Percentiles rank a stretch among this genome's conserved stretches.
Evolutionary conservation across 2,113 vertebrate genomes (phyloP).

Genomic region (Amphiprion percula): DNA sequence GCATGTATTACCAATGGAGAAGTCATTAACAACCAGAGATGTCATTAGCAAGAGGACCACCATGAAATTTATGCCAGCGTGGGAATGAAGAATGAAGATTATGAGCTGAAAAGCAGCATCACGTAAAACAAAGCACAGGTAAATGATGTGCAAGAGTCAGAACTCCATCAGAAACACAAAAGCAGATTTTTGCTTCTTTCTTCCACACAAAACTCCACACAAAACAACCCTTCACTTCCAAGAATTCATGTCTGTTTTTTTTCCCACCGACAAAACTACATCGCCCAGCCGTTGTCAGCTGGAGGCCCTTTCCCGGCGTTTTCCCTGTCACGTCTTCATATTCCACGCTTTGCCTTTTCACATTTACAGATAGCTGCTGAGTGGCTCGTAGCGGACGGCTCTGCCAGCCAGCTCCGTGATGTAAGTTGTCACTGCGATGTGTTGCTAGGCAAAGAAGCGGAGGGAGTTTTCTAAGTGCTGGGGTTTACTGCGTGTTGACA

Average conservation of each 20-base stretch:
- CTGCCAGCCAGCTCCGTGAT: constrained; percentile 36
- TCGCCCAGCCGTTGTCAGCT: constrained; percentile 22
- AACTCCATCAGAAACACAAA: constrained; percentile 4
- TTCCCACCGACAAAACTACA: constrained; percentile 24
- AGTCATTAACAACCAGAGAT: constrained; percentile 23
- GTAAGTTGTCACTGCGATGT: constrained; percentile 60
- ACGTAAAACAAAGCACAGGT: neutral
- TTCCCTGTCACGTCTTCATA: constrained; percentile 16
- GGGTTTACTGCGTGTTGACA: constrained; percentile 53
- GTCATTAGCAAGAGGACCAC: constrained; percentile 24
- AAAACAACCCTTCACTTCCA: constrained; percentile 18
- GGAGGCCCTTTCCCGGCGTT: constrained; percentile 2
- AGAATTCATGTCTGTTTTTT: constrained; percentile 1
- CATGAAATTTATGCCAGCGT: constrained; percentile 9
- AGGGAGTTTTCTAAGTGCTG: constrained; percentile 41
- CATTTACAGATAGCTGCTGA: constrained; percentile 32
- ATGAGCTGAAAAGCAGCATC: constrained; percentile 5
- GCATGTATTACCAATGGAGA: constrained; percentile 11
- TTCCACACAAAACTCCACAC: neutral
- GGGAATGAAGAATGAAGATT: neutral
- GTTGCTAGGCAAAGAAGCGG: constrained; percentile 57
- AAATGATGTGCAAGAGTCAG: neutral
- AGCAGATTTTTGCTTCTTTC: neutral
- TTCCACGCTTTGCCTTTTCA: constrained; percentile 16
- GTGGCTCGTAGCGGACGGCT: constrained; percentile 9